phyloP scores from a whole-genome alignment of 2,113 vertebrate genomes.

The Phrynocephalus versicolor region DNA sequence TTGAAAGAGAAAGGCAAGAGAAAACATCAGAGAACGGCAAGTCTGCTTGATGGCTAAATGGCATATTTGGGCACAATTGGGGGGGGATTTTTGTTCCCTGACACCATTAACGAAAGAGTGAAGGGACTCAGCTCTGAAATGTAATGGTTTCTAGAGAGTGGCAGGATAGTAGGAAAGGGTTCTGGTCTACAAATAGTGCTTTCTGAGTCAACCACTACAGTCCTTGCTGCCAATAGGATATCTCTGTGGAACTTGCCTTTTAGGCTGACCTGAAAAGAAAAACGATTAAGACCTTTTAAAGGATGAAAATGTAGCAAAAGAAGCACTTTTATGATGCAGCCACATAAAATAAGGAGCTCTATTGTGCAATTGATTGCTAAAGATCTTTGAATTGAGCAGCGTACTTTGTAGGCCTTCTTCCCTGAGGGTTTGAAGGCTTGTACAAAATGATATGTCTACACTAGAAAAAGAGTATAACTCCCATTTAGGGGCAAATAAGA shows the following conservation, averaged over 20 bases:
- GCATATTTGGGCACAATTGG: constrained; percentile 82
- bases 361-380: constrained; percentile 91
- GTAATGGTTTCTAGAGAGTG: constrained; percentile 90
- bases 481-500: constrained; percentile 85
- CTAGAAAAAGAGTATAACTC: constrained; percentile 75
- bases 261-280: constrained; percentile 87
- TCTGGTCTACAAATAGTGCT: constrained; percentile 84
- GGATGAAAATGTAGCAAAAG: constrained; percentile 96
- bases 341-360: constrained; percentile 92
- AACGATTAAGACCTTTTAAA: constrained; percentile 94
- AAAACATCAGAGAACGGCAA: constrained; percentile 77
- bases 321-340: constrained; percentile 96
- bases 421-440: constrained; percentile 77
- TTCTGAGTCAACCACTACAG: constrained; percentile 85
- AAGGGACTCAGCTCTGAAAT: constrained; percentile 88
- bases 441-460: constrained; percentile 79
- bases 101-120: constrained; percentile 54
- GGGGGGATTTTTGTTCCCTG: constrained; percentile 91
- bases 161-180: constrained; percentile 75
- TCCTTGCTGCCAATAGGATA: constrained; percentile 87
- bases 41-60: constrained; percentile 81
- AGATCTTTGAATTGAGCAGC: constrained; percentile 87
- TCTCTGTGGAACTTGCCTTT: constrained; percentile 92
- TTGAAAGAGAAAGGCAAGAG: constrained; percentile 76
- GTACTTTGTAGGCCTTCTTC: constrained; percentile 70